Percentiles rank a stretch among this genome's conserved stretches.
Conservation (phyloP, 2,113 vertebrate species). For the Poecilia latipinna region DNA sequence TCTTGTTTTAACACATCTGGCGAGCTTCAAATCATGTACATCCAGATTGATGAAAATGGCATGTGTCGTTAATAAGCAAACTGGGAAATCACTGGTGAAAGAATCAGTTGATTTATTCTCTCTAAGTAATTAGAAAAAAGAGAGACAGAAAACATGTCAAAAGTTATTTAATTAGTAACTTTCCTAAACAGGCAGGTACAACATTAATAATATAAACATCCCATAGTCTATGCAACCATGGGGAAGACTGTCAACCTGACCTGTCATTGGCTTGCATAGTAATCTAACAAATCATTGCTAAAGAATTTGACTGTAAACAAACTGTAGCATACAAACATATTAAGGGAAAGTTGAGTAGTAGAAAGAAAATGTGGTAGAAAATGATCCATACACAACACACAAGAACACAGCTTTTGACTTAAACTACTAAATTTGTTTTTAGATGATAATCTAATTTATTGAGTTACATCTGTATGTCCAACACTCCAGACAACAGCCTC, state of each 20-base stretch:
- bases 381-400: too few species aligned
- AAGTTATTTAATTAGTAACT: background rate
- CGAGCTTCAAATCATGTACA: background rate
- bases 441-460: too few species aligned
- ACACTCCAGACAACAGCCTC: too few species aligned
- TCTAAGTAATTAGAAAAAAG: background rate
- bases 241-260: background rate
- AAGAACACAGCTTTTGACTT: too few species aligned
- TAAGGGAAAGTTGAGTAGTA: too few species aligned
- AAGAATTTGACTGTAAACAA: too few species aligned
- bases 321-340: too few species aligned
- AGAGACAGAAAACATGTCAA: background rate
- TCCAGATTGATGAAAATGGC: background rate
- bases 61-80: background rate
- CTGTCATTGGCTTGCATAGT: background rate
- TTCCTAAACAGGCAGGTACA: background rate
- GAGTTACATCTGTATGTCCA: too few species aligned
- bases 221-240: background rate
- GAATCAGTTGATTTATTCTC: too few species aligned
- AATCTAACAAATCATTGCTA: too few species aligned
- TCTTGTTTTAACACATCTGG: constrained; percentile 1
- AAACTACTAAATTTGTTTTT: too few species aligned
- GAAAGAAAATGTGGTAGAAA: too few species aligned
- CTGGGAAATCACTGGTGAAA: background rate
- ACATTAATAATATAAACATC: background rate